Percentiles rank a stretch among this genome's conserved stretches.
Evolutionary conservation across 2,797 vertebrate species (phyloP).

Genomic region (Numenius phaeopus): DNA sequence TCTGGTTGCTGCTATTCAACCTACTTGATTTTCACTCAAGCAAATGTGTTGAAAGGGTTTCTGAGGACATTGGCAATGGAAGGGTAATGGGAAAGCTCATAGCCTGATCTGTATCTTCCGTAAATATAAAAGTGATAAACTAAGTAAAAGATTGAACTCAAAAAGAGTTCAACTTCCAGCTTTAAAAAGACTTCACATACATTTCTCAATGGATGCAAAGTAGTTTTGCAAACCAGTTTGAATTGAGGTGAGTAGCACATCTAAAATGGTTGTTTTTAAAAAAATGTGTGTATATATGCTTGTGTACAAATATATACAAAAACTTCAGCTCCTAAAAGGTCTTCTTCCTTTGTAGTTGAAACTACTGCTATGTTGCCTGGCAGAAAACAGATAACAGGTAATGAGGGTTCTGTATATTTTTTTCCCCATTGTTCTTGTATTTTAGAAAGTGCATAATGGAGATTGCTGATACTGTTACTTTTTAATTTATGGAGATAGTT

Average conservation of each 20-base stretch:
- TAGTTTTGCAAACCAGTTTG: neutral
- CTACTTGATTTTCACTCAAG: neutral
- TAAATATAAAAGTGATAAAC: neutral
- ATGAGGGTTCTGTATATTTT: neutral
- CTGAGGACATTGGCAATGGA: neutral
- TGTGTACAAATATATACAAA: neutral
- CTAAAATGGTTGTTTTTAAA: neutral
- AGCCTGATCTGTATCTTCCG: neutral
- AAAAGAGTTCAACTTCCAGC: neutral
- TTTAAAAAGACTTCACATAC: neutral
- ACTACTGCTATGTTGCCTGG: neutral
- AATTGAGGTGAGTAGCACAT: neutral
- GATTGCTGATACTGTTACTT: neutral
- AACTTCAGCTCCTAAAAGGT: neutral
- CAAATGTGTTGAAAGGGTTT: neutral
- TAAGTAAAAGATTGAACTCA: neutral
- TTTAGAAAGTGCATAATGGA: neutral
- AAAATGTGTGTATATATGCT: accelerated
- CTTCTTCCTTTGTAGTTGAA: slow-evolving; percentile 35
- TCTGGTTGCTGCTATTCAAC: neutral
- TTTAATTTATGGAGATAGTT: neutral
- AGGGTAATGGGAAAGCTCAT: neutral
- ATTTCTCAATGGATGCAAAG: neutral
- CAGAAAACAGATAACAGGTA: neutral
- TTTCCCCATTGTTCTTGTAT: neutral